Percentiles rank a stretch among this genome's conserved stretches.
phyloP scores from a whole-genome alignment of 2,113 vertebrate species.

The Varanus salvator region DNA sequence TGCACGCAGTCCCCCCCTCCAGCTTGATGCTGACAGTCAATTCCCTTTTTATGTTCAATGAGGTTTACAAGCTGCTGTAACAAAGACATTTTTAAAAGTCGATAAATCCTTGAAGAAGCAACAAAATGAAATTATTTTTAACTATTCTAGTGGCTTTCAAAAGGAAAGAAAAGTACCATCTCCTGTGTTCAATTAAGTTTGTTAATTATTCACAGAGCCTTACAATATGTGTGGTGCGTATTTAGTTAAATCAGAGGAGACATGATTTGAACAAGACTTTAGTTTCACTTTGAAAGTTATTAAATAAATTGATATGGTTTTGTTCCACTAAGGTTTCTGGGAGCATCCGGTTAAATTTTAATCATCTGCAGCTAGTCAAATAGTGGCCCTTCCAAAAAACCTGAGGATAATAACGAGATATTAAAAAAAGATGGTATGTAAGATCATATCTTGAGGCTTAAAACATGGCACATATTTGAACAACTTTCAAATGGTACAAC shows the following conservation, averaged over 20 bases:
- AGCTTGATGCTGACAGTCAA: neutral
- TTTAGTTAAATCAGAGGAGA: constrained; percentile 74
- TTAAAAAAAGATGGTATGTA: constrained; percentile 31
- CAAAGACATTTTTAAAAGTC: neutral
- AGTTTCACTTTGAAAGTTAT: constrained; percentile 75
- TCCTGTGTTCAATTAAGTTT: constrained; percentile 69
- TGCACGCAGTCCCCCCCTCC: neutral
- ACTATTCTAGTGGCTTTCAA: constrained; percentile 61
- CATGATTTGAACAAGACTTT: constrained; percentile 73
- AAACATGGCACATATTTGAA: constrained; percentile 27
- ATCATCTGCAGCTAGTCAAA: constrained; percentile 60
- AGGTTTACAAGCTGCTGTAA: neutral
- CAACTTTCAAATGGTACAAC: neutral
- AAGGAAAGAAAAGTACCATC: constrained; percentile 55
- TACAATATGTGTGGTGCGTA: constrained; percentile 64
- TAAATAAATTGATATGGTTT: constrained; percentile 71
- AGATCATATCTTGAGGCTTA: constrained; percentile 14
- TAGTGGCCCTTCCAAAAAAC: constrained; percentile 46
- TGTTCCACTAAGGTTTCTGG: constrained; percentile 60
- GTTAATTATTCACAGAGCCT: constrained; percentile 71
- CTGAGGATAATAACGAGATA: constrained; percentile 26
- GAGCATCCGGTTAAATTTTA: constrained; percentile 61
- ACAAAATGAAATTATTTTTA: constrained; percentile 25
- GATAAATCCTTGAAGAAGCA: neutral
- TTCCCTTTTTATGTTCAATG: neutral